These are phyloP conservation scores for Synergus itoensis DNA, from an alignment of 2,888 invertebrate genomes.

Conservation along the genomic window DNA sequence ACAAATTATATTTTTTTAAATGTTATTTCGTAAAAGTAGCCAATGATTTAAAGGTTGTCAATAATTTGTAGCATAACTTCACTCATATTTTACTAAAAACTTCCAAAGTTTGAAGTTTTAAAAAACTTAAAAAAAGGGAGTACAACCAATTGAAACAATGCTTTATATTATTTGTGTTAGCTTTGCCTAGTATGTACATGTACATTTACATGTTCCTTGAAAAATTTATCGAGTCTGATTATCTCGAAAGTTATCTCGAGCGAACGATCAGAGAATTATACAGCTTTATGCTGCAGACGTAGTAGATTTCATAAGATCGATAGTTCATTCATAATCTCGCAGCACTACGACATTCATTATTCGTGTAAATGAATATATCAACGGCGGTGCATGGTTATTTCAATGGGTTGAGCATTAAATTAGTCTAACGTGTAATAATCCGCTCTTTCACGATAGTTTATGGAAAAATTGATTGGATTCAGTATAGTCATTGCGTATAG, in stretches of 20 bases:
- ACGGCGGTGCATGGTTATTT: background rate
- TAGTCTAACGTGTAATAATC: conserved; percentile 20
- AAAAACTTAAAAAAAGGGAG: background rate
- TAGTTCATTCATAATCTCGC: conserved; percentile 53
- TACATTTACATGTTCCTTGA: conserved; percentile 10
- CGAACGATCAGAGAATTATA: conserved; percentile 15
- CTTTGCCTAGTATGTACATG: background rate
- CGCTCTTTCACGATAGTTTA: conserved; percentile 18
- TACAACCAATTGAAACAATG: background rate
- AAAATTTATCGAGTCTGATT: conserved; percentile 13
- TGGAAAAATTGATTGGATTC: conserved; percentile 4
- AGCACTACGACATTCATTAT: conserved; percentile 43
- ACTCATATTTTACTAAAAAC: background rate
- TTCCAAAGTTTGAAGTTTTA: background rate
- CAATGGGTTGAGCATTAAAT: conserved; percentile 9
- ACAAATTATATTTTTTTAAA: too few relatives aligned
- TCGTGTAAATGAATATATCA: conserved; percentile 10
- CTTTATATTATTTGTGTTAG: background rate
- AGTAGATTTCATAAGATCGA: conserved; percentile 48
- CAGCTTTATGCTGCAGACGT: conserved; percentile 41
- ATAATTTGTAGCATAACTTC: too few relatives aligned
- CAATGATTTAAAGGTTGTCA: too few relatives aligned
- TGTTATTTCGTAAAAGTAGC: too few relatives aligned
- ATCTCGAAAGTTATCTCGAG: conserved; percentile 24
- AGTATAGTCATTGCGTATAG: background rate